phyloP scores from a whole-genome alignment of 2,113 vertebrate species.

The Onychostruthus taczanowskii region DNA sequence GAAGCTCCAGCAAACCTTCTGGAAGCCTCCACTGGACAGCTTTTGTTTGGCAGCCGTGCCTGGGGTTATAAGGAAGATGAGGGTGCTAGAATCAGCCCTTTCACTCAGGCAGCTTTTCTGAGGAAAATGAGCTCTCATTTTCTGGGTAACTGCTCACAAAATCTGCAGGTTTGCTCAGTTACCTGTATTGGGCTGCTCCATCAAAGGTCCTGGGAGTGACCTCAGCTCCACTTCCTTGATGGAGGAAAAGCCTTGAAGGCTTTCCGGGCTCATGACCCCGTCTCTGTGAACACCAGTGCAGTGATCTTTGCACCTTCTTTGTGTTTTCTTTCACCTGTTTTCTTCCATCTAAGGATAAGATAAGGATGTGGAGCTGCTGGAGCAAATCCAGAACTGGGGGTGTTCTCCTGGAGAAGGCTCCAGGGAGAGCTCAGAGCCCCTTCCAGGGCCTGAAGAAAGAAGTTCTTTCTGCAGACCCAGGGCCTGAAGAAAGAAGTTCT shows the following conservation, averaged over 20 bases:
- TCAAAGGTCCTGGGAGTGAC: background rate
- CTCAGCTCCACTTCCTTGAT: background rate
- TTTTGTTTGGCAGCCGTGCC: background rate
- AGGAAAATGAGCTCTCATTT: background rate
- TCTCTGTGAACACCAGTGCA: background rate
- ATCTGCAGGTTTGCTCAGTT: background rate
- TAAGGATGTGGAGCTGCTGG: background rate
- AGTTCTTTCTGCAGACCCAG: rapidly evolving
- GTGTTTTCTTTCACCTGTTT: background rate
- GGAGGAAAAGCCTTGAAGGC: background rate
- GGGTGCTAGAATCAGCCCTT: background rate
- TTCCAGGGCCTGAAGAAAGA: background rate
- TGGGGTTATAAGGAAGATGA: background rate
- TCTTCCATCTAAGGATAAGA: background rate
- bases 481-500: background rate
- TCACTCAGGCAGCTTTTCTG: background rate
- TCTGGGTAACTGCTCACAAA: background rate
- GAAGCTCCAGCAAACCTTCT: background rate
- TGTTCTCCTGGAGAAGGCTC: background rate
- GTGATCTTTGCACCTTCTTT: background rate
- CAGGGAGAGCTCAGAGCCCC: background rate
- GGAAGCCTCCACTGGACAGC: background rate
- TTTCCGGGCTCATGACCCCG: rapidly evolving
- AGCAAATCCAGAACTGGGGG: background rate
- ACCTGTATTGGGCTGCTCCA: too few species aligned